Evolutionary conservation across 2,888 invertebrate species (phyloP).

Genomic region (Hyposoter didymator): DNA sequence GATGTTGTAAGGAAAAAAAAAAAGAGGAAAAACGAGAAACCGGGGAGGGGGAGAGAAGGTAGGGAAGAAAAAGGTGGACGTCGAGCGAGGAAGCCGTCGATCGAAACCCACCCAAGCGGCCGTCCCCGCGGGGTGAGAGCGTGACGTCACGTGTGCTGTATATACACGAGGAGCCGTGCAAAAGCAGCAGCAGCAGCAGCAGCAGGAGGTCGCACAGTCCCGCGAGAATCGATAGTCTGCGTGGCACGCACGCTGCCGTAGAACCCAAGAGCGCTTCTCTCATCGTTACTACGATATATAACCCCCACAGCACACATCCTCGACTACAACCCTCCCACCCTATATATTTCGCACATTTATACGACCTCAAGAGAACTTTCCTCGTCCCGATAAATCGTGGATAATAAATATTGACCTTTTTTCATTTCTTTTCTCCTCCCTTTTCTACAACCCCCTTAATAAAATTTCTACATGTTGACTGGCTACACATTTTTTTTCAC

Average conservation of each 20-base stretch:
- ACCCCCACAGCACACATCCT: constrained; percentile 35
- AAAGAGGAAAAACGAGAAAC: background rate
- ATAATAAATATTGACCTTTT: constrained; percentile 17
- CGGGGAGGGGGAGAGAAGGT: no score
- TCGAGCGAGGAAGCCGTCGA: constrained; percentile 57
- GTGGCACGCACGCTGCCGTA: constrained; percentile 77
- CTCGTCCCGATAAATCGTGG: constrained; percentile 9
- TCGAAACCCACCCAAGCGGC: constrained; percentile 61
- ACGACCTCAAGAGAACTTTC: constrained; percentile 11
- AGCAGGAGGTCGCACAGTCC: constrained; percentile 71
- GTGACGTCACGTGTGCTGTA: constrained; percentile 69
- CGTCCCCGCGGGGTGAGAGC: constrained; percentile 55
- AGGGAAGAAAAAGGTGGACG: constrained; percentile 24
- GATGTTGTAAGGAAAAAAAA: background rate
- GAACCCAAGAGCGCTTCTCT: constrained; percentile 61
- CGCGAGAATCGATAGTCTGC: constrained; percentile 82
- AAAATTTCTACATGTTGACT: constrained; percentile 1
- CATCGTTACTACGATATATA: constrained; percentile 57
- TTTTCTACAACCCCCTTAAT: constrained; percentile 8
- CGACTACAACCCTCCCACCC: constrained; percentile 28
- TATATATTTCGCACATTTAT: constrained; percentile 34
- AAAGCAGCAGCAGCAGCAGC: constrained; percentile 64
- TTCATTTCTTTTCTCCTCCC: background rate
- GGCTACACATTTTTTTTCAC: background rate
- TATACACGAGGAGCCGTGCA: constrained; percentile 47